A percentile compares a stretch with the other conserved stretches of the same genome.
Evolutionary conservation across 2,113 vertebrate species (phyloP).

Genomic region (Pituophis catenifer): DNA sequence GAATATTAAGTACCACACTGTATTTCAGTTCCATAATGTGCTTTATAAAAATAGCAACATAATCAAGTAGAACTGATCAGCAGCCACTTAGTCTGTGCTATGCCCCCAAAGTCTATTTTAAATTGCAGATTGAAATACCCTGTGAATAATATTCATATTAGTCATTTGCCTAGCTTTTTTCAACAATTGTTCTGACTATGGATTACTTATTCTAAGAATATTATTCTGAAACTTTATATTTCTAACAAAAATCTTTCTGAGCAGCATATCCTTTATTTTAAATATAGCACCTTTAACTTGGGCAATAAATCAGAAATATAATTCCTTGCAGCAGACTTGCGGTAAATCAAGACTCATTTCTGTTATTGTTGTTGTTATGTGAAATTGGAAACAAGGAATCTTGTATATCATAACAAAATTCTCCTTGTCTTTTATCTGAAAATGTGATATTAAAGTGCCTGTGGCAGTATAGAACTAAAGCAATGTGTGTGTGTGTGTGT

Average conservation of each 20-base stretch:
- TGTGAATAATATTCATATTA: slow-evolving; percentile 1
- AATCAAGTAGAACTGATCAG: neutral
- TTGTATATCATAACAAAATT: neutral
- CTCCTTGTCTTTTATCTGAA: neutral
- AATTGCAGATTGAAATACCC: neutral
- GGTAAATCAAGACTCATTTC: neutral
- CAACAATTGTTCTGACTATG: neutral
- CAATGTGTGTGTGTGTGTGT: neutral
- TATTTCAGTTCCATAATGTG: neutral
- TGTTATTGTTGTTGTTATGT: neutral
- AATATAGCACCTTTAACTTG: neutral
- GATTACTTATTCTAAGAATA: neutral
- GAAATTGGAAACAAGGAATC: neutral
- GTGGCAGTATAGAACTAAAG: neutral
- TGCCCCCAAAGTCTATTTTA: neutral
- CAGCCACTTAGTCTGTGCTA: neutral
- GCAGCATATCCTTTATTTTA: neutral
- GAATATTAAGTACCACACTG: neutral
- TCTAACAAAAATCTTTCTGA: neutral
- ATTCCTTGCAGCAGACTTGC: neutral
- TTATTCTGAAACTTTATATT: neutral
- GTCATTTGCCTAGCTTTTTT: neutral
- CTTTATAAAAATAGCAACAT: slow-evolving; percentile 4
- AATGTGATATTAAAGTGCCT: neutral
- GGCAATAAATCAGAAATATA: neutral